Evolutionary conservation across 2,888 invertebrate species (phyloP).

Genomic region (Sarcophaga caerulescens): DNA sequence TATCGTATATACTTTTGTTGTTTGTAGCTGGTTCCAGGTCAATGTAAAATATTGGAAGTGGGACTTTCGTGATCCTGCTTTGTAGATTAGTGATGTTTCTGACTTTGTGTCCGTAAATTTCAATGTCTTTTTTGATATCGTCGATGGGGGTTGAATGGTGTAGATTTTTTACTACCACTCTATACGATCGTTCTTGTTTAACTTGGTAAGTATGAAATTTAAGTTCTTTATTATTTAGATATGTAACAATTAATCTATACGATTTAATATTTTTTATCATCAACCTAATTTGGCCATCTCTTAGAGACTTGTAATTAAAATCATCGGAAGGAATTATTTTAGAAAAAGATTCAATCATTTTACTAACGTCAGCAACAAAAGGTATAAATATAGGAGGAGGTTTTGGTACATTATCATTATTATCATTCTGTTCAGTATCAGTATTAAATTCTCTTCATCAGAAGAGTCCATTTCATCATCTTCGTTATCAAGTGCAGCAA

Average conservation of each 20-base stretch:
- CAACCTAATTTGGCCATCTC: not conserved
- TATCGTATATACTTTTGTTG: constrained; percentile 4
- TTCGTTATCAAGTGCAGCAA: too few relatives aligned
- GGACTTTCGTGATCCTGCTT: not conserved
- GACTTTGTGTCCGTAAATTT: not conserved
- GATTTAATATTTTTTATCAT: constrained; percentile 1
- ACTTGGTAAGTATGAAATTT: too few relatives aligned
- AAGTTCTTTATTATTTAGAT: not conserved
- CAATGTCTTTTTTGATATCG: too few relatives aligned
- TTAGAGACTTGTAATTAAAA: constrained; percentile 6
- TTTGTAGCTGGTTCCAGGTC: not conserved
- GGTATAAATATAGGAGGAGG: not conserved
- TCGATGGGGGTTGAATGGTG: too few relatives aligned
- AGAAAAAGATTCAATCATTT: constrained; percentile 3
- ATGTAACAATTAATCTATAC: too few relatives aligned
- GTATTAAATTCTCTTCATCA: too few relatives aligned
- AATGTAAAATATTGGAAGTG: not conserved
- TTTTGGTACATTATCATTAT: too few relatives aligned
- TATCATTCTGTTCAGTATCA: too few relatives aligned
- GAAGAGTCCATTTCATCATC: too few relatives aligned
- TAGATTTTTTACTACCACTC: too few relatives aligned
- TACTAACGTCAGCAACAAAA: not conserved
- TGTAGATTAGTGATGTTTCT: not conserved
- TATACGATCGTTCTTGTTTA: too few relatives aligned
- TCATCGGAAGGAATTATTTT: not conserved